Conservation (phyloP, 2,113 vertebrate species). For the Ailuropoda melanoleuca region DNA sequence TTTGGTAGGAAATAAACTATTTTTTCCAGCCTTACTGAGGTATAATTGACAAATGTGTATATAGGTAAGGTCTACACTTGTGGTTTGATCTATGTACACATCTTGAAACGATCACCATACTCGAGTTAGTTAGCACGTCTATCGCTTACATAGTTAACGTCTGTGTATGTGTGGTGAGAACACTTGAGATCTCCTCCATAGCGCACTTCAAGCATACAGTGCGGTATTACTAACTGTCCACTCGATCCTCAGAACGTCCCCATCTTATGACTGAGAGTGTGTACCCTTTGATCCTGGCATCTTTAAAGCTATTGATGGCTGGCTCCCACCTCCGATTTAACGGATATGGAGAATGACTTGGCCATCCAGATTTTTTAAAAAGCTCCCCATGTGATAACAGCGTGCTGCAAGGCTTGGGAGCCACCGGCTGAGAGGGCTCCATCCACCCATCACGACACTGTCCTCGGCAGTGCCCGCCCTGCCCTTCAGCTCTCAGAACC, state of each 20-base stretch:
- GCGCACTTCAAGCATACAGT: not conserved
- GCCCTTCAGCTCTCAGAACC: not conserved
- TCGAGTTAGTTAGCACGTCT: not conserved
- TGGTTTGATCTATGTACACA: not conserved
- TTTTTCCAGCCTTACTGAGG: not conserved
- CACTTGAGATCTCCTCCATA: not conserved
- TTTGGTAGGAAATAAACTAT: not conserved
- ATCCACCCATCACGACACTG: rapidly evolving
- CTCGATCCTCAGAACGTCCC: not conserved
- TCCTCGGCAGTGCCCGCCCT: rapidly evolving
- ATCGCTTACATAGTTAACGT: not conserved
- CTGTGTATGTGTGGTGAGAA: not conserved
- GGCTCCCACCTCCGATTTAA: not conserved
- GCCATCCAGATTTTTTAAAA: not conserved
- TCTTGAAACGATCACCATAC: not conserved
- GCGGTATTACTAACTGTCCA: too few species aligned
- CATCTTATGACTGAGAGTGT: not conserved
- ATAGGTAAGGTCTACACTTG: not conserved
- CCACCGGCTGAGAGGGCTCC: not conserved
- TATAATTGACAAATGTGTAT: not conserved
- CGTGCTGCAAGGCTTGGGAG: not conserved
- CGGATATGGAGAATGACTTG: not conserved
- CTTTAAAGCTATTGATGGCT: not conserved
- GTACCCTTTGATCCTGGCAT: not conserved
- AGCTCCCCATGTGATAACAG: not conserved